Conservation (phyloP, 2,113 vertebrate genomes). For the Oophaga pumilio region DNA sequence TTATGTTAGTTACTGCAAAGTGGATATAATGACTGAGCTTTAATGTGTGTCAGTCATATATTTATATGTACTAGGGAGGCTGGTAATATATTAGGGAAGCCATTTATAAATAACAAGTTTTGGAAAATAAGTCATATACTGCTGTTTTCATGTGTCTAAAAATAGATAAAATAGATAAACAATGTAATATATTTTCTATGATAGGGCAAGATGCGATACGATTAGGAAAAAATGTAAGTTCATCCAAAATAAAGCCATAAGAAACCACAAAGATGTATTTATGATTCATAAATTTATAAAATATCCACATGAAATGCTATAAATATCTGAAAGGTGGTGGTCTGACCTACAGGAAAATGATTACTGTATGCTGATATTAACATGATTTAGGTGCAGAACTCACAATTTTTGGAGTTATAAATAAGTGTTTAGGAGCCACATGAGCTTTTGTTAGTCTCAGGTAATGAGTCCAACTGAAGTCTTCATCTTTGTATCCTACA, state of each 20-base stretch:
- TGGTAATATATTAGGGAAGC: neutral
- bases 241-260: no score
- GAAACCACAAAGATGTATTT: neutral
- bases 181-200: no score
- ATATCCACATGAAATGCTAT: neutral
- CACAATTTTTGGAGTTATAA: constrained; percentile 83
- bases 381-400: constrained; percentile 61
- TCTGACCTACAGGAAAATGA: neutral
- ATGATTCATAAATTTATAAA: neutral
- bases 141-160: neutral
- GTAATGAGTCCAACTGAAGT: constrained; percentile 95
- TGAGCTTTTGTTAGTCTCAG: constrained; percentile 92
- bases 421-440: constrained; percentile 90
- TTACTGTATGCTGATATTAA: neutral
- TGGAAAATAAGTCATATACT: neutral
- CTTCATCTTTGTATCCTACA: constrained; percentile 95
- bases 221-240: no score
- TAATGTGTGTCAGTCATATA: neutral
- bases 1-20: neutral
- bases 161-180: neutral
- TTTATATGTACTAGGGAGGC: neutral
- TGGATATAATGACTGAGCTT: neutral
- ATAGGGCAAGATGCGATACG: no score
- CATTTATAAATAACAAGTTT: neutral
- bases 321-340: neutral